Conservation (phyloP, 2,797 vertebrate genomes). For the Iguana delicatissima region DNA sequence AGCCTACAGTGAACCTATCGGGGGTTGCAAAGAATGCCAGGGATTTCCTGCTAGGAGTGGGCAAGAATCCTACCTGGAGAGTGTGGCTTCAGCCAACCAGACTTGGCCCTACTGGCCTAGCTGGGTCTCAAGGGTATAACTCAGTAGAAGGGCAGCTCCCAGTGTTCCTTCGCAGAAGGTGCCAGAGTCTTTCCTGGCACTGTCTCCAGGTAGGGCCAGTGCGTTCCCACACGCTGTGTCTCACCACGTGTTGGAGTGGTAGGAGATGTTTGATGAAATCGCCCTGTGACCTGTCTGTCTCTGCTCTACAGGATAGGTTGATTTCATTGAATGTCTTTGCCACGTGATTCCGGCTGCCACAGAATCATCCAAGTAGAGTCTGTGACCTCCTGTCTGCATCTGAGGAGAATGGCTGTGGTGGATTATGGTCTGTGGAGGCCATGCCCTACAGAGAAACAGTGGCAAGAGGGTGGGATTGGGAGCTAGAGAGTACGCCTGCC, state of each 20-base stretch:
- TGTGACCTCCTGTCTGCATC: rapidly evolving
- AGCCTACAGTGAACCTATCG: no score
- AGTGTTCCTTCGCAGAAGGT: no score
- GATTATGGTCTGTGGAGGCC: neutral
- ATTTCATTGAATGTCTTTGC: slow-evolving; percentile 87
- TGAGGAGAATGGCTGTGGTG: neutral
- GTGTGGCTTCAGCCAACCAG: neutral
- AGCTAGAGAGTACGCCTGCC: rapidly evolving
- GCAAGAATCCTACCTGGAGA: no score
- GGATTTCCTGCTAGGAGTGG: no score
- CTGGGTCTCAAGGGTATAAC: no score
- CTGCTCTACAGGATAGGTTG: slow-evolving; percentile 86
- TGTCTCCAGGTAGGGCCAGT: no score
- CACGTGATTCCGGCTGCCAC: slow-evolving; percentile 13
- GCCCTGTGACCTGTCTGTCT: slow-evolving; percentile 83
- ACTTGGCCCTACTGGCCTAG: no score
- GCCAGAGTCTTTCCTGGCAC: no score
- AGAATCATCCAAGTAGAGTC: rapidly evolving
- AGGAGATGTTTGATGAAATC: slow-evolving; percentile 88
- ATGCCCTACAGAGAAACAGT: neutral
- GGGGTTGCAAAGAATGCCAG: no score
- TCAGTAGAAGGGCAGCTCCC: no score
- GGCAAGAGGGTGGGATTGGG: neutral
- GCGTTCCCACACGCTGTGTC: no score
- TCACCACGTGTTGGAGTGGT: slow-evolving; percentile 61